These are phyloP conservation scores for Rhogogaster chlorosoma DNA, from an alignment of 2,888 invertebrate species.

Conservation along the genomic window DNA sequence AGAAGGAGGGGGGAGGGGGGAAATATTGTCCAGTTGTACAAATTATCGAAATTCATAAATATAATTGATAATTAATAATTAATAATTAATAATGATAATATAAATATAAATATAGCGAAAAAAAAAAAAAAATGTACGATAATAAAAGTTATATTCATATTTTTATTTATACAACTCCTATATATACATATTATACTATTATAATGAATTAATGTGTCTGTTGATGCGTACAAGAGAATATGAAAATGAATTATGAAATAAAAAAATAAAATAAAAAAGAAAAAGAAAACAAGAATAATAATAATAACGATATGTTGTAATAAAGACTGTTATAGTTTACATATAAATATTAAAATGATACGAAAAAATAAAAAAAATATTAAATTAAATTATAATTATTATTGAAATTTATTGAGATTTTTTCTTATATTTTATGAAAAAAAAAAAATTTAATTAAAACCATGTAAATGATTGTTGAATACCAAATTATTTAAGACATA, in stretches of 20 bases:
- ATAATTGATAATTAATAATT: conserved; percentile 70
- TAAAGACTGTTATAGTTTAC: conserved; percentile 76
- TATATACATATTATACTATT: conserved; percentile 12
- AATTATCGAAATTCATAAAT: conserved; percentile 65
- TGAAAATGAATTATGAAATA: conserved; percentile 24
- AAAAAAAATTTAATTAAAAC: neutral
- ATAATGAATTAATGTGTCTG: conserved; percentile 60
- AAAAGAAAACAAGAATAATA: conserved; percentile 60
- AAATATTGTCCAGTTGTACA: conserved; percentile 71
- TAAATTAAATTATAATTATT: neutral
- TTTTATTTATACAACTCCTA: conserved; percentile 69
- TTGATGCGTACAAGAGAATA: conserved; percentile 57
- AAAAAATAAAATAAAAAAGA: too few species aligned
- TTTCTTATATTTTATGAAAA: neutral
- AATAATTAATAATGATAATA: conserved; percentile 68
- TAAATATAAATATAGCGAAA: neutral
- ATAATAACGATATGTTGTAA: conserved; percentile 70
- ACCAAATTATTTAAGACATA: too few species aligned
- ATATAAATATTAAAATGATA: conserved; percentile 41
- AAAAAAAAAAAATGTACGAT: conserved; percentile 69
- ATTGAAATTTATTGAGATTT: neutral
- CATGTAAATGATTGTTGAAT: neutral
- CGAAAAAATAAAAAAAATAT: neutral
- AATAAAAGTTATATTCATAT: conserved; percentile 71
- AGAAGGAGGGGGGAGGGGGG: neutral